Evolutionary conservation across 2,113 vertebrate genomes (phyloP).

Genomic region (Tenrec ecaudatus): DNA sequence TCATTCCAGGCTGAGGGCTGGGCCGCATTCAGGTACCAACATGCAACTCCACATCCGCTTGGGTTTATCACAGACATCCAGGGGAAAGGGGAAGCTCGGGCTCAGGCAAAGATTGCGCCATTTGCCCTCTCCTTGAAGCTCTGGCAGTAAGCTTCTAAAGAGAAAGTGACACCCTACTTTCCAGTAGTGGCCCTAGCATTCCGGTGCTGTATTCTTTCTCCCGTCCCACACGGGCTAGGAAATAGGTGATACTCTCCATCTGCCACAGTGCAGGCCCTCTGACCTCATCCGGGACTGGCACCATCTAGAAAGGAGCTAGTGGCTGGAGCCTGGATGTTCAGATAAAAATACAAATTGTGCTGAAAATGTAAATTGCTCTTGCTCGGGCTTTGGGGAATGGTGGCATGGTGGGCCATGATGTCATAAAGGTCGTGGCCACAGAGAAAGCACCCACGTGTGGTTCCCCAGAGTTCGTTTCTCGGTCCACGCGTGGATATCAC

Average conservation of each 20-base stretch:
- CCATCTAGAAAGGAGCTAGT: neutral
- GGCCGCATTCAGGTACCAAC: conserved; percentile 63
- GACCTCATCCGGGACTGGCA: neutral
- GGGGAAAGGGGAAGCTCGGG: neutral
- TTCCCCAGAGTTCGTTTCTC: neutral
- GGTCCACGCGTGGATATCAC: neutral
- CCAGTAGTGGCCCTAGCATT: neutral
- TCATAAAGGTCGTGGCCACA: neutral
- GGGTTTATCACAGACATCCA: neutral
- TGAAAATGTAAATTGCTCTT: conserved; percentile 1
- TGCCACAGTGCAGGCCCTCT: neutral
- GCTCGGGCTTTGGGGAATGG: neutral
- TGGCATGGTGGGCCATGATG: neutral
- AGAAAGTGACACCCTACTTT: conserved; percentile 17
- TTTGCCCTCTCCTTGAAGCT: conserved; percentile 25
- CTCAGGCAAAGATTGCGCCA: neutral
- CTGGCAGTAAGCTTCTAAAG: conserved; percentile 24
- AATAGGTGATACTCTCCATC: neutral
- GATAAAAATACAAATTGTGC: neutral
- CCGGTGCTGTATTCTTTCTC: neutral
- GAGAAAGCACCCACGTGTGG: neutral
- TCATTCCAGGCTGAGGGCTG: conserved; percentile 49
- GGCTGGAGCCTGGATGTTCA: neutral
- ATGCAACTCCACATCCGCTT: conserved; percentile 34
- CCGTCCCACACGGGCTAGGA: conserved; percentile 14